phyloP scores from a whole-genome alignment of 1,140 invertebrate species.

The Microplitis demolitor region DNA sequence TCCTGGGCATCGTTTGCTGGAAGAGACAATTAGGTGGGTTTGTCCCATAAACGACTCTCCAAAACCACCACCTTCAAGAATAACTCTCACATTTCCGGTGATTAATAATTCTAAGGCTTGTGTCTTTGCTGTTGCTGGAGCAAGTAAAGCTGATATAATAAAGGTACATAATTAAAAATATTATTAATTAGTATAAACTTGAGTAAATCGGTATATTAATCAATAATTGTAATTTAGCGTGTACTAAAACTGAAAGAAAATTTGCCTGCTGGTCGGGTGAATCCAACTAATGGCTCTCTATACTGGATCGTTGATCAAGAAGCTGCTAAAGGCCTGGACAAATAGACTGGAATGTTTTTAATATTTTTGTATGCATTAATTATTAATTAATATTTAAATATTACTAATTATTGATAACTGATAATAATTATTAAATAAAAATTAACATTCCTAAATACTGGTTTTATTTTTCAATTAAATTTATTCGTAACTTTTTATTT shows the following conservation, averaged over 20 bases:
- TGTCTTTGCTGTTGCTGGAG: constrained; percentile 84
- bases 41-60: constrained; percentile 90
- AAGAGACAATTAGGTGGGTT: constrained; percentile 74
- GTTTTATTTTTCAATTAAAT: no score
- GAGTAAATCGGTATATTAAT: no score
- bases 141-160: constrained; percentile 86
- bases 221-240: constrained; percentile 63
- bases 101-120: constrained; percentile 86
- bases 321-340: constrained; percentile 63
- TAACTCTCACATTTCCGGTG: constrained; percentile 92
- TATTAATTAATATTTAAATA: background rate
- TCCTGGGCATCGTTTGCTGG: constrained; percentile 79
- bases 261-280: constrained; percentile 75
- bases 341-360: constrained; percentile 2
- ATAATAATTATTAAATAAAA: background rate
- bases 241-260: constrained; percentile 75
- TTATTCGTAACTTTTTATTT: no score
- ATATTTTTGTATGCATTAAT: background rate
- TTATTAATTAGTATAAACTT: no score
- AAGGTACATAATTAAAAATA: constrained; percentile 68
- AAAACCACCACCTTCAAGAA: constrained; percentile 88
- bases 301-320: constrained; percentile 81
- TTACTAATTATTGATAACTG: no score
- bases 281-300: constrained; percentile 71
- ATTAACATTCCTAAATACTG: background rate